Base-by-base conservation (phyloP, 2,888 invertebrate species). In the Trichogramma dendrolimi region DNA sequence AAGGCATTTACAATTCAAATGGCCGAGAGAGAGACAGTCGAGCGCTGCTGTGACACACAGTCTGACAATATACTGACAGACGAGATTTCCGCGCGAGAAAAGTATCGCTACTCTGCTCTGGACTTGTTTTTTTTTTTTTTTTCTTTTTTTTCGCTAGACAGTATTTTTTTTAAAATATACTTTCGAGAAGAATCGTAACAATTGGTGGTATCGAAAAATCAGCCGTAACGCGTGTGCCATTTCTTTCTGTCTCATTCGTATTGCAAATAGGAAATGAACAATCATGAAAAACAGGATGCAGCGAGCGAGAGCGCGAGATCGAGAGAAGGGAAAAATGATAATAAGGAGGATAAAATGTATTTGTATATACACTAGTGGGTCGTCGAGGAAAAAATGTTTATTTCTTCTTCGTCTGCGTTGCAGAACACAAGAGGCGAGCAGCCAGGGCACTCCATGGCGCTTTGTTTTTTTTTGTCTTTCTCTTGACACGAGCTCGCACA, bases 261-360 rank as follows among this genome's bases (percentile, higher is more conserved):
- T 27, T 27, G 27, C 27, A 27, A 41, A 51, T 60, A 63, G 61
- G 64, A 64, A 64, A 64, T 61, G 61, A 65, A 61, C 66, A 62
- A 62, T 65, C 64, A 56, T 55, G 59, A 64, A 64, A 66, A 66
- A 67, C 62, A 64, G 65, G 63, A 62, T 63, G 59, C 50, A 55
- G 54, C 58, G 52, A 38, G 49, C 57, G 52, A 52, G 39, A 52
- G 51, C 57, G 56, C 56, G 56, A 39, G 6, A 51, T 50, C 42
- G 50, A 58, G 56, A 42, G 51, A 6, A 43, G 40, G 59, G 44
- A 48, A 11, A 47, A 61, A 41, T 49, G 55, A 50, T 38, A 47
- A 14, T 52, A 42, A 52, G 43, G 42, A 47, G 47, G 10, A 47
- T n/a, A 58, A 55, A 56, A 38, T 61, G 58, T 44, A 42, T 41